Conservation (phyloP, 2,888 invertebrate species). For the Matsumyia berberina region DNA sequence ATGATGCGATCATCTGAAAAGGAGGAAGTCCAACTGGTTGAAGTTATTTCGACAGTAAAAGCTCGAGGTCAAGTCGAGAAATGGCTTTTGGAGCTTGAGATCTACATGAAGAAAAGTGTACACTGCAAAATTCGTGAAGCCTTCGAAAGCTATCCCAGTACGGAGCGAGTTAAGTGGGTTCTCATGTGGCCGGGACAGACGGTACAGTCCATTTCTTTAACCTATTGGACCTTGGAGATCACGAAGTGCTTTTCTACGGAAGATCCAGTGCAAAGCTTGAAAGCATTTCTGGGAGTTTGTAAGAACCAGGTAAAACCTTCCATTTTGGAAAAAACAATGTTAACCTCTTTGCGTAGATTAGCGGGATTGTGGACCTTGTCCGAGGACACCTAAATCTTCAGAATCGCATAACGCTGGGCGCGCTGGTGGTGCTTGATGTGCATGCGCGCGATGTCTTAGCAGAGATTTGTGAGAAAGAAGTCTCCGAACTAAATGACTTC, state of each 20-base stretch:
- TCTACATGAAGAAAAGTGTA: constrained; percentile 94
- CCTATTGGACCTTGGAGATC: constrained; percentile 96
- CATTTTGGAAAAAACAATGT: no score
- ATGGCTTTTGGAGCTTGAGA: constrained; percentile 95
- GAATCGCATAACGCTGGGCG: constrained; percentile 95
- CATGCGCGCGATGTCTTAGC: constrained; percentile 95
- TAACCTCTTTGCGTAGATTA: constrained; percentile 84
- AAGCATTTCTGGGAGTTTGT: constrained; percentile 88
- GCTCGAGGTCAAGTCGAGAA: constrained; percentile 98
- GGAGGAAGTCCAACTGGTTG: constrained; percentile 91
- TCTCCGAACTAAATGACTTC: constrained; percentile 91
- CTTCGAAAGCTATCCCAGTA: constrained; percentile 89
- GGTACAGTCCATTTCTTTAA: constrained; percentile 92
- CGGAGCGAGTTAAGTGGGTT: constrained; percentile 91
- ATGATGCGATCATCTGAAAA: constrained; percentile 93
- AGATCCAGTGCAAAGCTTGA: constrained; percentile 85
- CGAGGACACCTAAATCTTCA: constrained; percentile 93
- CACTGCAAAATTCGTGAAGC: constrained; percentile 89
- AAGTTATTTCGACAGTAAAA: constrained; percentile 92
- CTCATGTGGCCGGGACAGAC: constrained; percentile 96
- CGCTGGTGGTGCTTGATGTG: constrained; percentile 95
- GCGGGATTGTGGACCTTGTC: constrained; percentile 92
- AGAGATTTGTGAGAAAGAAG: constrained; percentile 87
- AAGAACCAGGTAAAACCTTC: constrained; percentile 86
- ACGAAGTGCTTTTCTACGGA: constrained; percentile 89